Evolutionary conservation across 1,140 invertebrate species (phyloP).

Genomic region (Diprion similis): DNA sequence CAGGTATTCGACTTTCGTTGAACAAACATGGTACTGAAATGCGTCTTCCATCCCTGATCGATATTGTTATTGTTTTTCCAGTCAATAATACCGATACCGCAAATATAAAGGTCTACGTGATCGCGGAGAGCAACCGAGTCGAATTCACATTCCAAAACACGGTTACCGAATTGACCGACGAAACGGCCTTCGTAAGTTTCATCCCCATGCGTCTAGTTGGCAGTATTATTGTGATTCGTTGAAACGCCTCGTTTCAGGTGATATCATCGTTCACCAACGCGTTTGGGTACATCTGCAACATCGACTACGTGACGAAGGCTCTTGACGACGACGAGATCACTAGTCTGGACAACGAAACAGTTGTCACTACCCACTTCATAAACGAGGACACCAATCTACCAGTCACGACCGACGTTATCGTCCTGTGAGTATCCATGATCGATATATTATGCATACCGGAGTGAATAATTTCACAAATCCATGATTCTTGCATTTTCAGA

Average conservation of each 20-base stretch:
- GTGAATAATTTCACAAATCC: too few species aligned
- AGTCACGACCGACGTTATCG: constrained; percentile 52
- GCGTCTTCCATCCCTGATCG: not conserved
- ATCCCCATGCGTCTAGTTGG: not conserved
- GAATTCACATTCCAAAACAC: constrained; percentile 63
- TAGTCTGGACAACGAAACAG: constrained; percentile 48
- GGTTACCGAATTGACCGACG: constrained; percentile 47
- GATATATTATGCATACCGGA: not conserved
- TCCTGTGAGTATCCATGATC: constrained; percentile 44
- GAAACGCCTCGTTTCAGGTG: constrained; percentile 44
- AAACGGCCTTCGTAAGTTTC: constrained; percentile 59
- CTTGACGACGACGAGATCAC: constrained; percentile 40
- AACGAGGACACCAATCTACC: constrained; percentile 50
- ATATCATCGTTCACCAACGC: constrained; percentile 50
- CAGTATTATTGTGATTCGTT: constrained; percentile 14
- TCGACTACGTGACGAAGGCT: constrained; percentile 59
- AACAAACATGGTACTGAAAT: not conserved
- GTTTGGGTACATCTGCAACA: constrained; percentile 61
- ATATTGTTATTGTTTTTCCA: constrained; percentile 33
- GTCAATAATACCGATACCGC: constrained; percentile 51
- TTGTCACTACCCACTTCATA: constrained; percentile 62
- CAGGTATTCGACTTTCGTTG: constrained; percentile 38
- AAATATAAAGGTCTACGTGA: constrained; percentile 60
- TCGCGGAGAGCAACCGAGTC: constrained; percentile 61
- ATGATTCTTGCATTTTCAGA: constrained; percentile 40